These are phyloP conservation scores for Aphelocoma californica DNA, from an alignment of 2,797 vertebrate species.

Conservation along the genomic window DNA sequence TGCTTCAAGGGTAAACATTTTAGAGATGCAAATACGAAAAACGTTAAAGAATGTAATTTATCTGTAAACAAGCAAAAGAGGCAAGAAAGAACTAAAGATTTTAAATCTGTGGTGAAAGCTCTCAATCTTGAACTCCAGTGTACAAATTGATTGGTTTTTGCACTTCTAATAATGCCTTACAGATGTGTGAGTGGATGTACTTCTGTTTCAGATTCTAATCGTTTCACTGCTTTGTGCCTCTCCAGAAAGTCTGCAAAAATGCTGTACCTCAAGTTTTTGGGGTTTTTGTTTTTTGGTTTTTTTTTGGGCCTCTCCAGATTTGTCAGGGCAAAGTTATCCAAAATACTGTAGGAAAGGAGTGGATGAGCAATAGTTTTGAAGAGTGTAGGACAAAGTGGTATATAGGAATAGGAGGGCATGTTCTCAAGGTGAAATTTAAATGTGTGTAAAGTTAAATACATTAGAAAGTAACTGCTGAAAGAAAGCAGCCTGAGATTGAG, in stretches of 20 bases:
- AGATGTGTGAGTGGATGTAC: background rate
- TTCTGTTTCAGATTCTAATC: background rate
- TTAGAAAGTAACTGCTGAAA: background rate
- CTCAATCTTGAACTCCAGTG: background rate
- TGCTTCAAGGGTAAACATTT: background rate
- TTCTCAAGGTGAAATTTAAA: background rate
- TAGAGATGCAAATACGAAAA: background rate
- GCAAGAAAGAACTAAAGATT: background rate
- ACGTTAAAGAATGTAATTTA: background rate
- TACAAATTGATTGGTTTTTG: accelerated
- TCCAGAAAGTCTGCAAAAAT: background rate
- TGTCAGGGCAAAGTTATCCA: background rate
- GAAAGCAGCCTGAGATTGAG: background rate
- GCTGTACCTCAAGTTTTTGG: background rate
- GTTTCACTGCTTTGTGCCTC: background rate
- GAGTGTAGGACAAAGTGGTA: background rate
- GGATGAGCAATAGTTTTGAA: background rate
- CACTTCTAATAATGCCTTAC: background rate
- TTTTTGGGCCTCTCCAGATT: background rate
- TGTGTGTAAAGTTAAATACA: background rate
- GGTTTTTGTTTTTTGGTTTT: no score
- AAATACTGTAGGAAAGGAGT: background rate
- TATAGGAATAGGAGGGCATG: background rate
- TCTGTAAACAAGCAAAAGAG: background rate
- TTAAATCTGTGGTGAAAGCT: background rate